A percentile compares a stretch with the other conserved stretches of the same genome.
Conservation (phyloP, 1,140 invertebrate genomes). For the Drosophila watanabei region DNA sequence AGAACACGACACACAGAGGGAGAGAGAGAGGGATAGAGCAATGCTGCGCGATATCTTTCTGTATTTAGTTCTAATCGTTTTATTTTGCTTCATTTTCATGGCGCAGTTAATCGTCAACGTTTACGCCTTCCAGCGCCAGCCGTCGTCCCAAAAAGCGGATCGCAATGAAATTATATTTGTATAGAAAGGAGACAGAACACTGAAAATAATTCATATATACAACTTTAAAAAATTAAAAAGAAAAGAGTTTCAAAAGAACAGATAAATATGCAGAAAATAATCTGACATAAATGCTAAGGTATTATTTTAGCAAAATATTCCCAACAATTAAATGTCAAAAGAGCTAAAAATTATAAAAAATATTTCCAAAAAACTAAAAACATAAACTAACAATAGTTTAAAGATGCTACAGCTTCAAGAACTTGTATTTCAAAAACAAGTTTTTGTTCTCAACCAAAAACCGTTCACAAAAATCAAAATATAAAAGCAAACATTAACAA, state of each 20-base stretch:
- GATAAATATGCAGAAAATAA: neutral
- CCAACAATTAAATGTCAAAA: neutral
- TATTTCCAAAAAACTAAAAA: neutral
- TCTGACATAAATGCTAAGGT: neutral
- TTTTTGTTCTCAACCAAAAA: neutral
- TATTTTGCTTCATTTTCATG: constrained; percentile 85
- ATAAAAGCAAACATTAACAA: neutral
- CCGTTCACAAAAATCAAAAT: neutral
- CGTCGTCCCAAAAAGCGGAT: constrained; percentile 70
- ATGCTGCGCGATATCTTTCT: constrained; percentile 85
- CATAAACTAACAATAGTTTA: neutral
- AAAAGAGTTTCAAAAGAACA: neutral
- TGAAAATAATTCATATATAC: neutral
- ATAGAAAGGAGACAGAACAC: constrained; percentile 41
- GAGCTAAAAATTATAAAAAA: neutral
- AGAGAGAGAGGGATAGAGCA: constrained; percentile 6
- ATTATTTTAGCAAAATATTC: neutral
- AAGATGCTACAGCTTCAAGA: neutral
- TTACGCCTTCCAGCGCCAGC: constrained; percentile 83
- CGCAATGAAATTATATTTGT: constrained; percentile 85
- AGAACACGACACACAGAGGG: neutral
- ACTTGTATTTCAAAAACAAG: neutral
- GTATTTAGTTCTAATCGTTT: constrained; percentile 84
- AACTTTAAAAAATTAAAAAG: neutral
- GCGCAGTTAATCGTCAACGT: constrained; percentile 85